These are phyloP conservation scores for Lochmaea crataegi DNA, from an alignment of 2,888 invertebrate species.

Conservation along the genomic window DNA sequence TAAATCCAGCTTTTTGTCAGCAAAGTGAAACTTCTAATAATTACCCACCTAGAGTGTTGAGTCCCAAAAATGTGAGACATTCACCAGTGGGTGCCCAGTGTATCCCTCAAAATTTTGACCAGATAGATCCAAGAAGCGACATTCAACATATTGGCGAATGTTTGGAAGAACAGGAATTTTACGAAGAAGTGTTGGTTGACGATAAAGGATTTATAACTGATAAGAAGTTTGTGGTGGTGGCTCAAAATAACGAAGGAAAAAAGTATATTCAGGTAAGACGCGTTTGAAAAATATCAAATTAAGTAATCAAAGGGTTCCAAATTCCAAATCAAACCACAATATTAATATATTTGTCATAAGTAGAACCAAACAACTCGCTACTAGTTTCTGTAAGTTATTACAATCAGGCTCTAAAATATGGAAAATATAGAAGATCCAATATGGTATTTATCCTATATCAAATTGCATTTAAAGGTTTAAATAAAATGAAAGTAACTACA, in stretches of 20 bases:
- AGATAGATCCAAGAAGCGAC: constrained; percentile 47
- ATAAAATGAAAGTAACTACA: no score
- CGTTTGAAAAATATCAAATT: not conserved
- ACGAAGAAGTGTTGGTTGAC: constrained; percentile 64
- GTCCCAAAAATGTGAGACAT: constrained; percentile 54
- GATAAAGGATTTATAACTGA: constrained; percentile 60
- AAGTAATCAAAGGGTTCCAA: not conserved
- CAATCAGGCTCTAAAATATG: no score
- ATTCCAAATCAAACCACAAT: not conserved
- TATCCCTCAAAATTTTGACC: constrained; percentile 54
- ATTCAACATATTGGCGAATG: constrained; percentile 44
- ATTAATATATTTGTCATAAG: not conserved
- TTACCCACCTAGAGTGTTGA: constrained; percentile 58
- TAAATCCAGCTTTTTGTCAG: constrained; percentile 83
- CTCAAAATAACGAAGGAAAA: constrained; percentile 59
- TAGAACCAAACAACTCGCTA: no score
- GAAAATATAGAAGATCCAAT: no score
- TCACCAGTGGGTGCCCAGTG: constrained; percentile 63
- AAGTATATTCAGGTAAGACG: constrained; percentile 45
- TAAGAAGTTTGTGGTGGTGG: constrained; percentile 61
- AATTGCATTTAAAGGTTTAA: no score
- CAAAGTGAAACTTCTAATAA: constrained; percentile 75
- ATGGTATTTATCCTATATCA: no score
- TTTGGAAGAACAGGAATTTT: constrained; percentile 63
- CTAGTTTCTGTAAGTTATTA: no score